Evolutionary conservation across 2,888 invertebrate genomes (phyloP).

Genomic region (Nomada goodeniana): DNA sequence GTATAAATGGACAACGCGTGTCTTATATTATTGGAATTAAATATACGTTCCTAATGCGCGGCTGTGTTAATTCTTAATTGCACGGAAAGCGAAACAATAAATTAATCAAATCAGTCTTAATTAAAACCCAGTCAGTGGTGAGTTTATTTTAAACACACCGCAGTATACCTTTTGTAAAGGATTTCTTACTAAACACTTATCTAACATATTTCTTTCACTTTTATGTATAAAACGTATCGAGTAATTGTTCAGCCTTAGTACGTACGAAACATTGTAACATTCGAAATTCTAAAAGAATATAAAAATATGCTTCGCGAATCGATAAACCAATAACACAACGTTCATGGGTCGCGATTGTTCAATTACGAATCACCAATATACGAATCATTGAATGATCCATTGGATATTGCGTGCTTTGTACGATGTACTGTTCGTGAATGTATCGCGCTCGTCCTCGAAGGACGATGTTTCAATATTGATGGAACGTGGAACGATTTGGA

Average conservation of each 20-base stretch:
- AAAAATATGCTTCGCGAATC: background rate
- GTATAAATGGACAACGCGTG: background rate
- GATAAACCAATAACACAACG: too few relatives aligned
- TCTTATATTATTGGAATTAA: too few relatives aligned
- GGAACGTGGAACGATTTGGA: conserved; percentile 54
- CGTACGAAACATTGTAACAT: too few relatives aligned
- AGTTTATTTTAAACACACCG: background rate
- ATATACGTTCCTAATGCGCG: background rate
- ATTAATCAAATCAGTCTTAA: conserved; percentile 2
- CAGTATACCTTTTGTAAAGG: too few relatives aligned
- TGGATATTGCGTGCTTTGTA: conserved; percentile 53
- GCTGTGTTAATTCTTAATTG: background rate
- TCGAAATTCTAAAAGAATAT: background rate
- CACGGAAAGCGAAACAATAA: background rate
- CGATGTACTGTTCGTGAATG: conserved; percentile 48
- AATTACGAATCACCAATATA: background rate
- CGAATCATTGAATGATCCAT: background rate
- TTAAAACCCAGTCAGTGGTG: background rate
- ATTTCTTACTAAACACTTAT: background rate
- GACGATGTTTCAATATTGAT: conserved; percentile 36
- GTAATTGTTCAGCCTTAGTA: too few relatives aligned
- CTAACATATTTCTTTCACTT: too few relatives aligned
- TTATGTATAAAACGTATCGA: too few relatives aligned
- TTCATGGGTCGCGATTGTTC: too few relatives aligned
- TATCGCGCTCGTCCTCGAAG: conserved; percentile 38